Evolutionary conservation across 2,797 vertebrate genomes (phyloP).

Genomic region (Sebastes kiyomatsui): DNA sequence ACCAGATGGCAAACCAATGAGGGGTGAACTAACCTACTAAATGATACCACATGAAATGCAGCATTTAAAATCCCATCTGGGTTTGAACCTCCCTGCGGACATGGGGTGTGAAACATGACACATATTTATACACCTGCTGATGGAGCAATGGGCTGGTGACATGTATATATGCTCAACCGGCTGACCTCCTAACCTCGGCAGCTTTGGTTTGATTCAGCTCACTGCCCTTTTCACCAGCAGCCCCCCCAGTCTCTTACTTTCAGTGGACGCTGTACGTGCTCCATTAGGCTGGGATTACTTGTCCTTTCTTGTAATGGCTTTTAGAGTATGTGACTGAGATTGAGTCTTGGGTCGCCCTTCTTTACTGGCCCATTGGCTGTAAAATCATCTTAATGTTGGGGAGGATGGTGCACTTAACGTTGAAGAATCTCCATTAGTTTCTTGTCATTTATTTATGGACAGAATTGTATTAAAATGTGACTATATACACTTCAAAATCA

Average conservation of each 20-base stretch:
- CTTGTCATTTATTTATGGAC: background rate
- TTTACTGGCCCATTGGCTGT: constrained; percentile 55
- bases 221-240: constrained; percentile 30
- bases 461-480: background rate
- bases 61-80: constrained; percentile 91
- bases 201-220: constrained; percentile 54
- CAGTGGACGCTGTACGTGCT: constrained; percentile 26
- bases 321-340: constrained; percentile 41
- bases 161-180: constrained; percentile 46
- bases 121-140: constrained; percentile 83
- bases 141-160: constrained; percentile 79
- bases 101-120: constrained; percentile 79
- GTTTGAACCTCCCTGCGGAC: constrained; percentile 75
- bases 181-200: constrained; percentile 73
- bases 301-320: constrained; percentile 57
- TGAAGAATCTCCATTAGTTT: background rate
- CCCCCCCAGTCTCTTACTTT: constrained; percentile 26
- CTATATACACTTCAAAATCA: background rate
- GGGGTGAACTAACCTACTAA: constrained; percentile 92
- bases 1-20: constrained; percentile 95
- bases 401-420: background rate
- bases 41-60: constrained; percentile 88
- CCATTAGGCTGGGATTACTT: constrained; percentile 65
- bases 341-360: constrained; percentile 30
- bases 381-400: constrained; percentile 44